Evolutionary conservation across 2,888 invertebrate genomes (phyloP).

Genomic region (Amaurobius ferox): DNA sequence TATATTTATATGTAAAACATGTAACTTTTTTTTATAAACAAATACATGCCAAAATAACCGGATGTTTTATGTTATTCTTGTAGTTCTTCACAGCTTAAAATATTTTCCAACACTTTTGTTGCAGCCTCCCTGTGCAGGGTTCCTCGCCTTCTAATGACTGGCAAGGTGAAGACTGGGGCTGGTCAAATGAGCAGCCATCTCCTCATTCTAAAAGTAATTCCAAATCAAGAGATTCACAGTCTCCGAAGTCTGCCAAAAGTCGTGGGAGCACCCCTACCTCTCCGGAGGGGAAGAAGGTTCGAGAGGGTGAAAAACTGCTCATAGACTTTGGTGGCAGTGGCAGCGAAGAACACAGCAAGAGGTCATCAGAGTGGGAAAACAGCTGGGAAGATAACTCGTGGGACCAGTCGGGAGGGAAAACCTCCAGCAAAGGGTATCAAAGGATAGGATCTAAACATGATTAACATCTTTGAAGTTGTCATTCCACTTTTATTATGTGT

Average conservation of each 20-base stretch:
- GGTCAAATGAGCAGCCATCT: constrained; percentile 39
- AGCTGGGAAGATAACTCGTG: constrained; percentile 55
- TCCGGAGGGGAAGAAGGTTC: constrained; percentile 17
- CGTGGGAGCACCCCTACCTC: constrained; percentile 31
- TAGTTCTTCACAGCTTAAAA: too few species aligned
- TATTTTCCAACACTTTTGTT: too few species aligned
- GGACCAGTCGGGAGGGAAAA: constrained; percentile 44
- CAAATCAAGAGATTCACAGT: neutral
- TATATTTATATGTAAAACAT: too few species aligned
- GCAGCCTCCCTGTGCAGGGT: constrained; percentile 33
- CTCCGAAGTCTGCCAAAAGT: constrained; percentile 27
- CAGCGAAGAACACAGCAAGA: constrained; percentile 14
- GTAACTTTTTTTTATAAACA: too few species aligned
- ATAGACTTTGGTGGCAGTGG: constrained; percentile 61
- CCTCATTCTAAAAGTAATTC: constrained; percentile 8
- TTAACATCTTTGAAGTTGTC: constrained; percentile 5
- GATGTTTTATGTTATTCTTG: too few species aligned
- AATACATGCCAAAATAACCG: too few species aligned
- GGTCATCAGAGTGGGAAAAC: constrained; percentile 26
- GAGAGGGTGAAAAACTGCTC: constrained; percentile 44
- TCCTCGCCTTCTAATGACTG: constrained; percentile 18
- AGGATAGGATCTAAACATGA: constrained; percentile 71
- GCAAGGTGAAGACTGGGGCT: constrained; percentile 58
- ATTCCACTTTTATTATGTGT: neutral
- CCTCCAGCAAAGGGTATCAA: constrained; percentile 59